Evolutionary conservation across 2,113 vertebrate species (phyloP).

Genomic region (Hymenochirus boettgeri): DNA sequence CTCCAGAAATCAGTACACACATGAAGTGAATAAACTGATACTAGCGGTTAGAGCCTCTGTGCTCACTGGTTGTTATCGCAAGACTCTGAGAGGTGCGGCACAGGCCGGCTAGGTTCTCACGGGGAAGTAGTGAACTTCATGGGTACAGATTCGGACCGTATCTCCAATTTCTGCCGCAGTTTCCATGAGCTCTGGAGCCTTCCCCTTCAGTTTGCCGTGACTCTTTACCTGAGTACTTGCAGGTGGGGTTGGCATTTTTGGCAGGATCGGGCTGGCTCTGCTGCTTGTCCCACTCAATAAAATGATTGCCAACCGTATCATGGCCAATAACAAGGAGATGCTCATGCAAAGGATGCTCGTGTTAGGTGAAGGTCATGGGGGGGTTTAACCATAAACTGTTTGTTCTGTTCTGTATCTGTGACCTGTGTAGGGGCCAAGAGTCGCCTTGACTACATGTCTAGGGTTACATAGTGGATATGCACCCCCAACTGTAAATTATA

Average conservation of each 20-base stretch:
- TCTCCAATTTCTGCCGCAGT: slow-evolving; percentile 82
- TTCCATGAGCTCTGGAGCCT: slow-evolving; percentile 94
- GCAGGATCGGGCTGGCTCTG: slow-evolving; percentile 77
- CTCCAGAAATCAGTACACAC: slow-evolving; percentile 78
- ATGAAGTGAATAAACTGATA: slow-evolving; percentile 72
- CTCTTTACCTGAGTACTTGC: slow-evolving; percentile 85
- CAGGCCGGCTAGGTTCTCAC: slow-evolving; percentile 57
- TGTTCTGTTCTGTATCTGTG: no score
- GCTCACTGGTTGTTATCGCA: slow-evolving; percentile 77
- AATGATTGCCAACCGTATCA: slow-evolving; percentile 76
- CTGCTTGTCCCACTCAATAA: slow-evolving; percentile 91
- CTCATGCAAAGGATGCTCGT: slow-evolving; percentile 79
- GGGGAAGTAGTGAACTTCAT: slow-evolving; percentile 89
- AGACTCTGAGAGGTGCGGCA: slow-evolving; percentile 72
- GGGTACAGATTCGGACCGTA: slow-evolving; percentile 79
- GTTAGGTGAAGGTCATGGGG: slow-evolving; percentile 76
- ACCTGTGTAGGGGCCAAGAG: no score
- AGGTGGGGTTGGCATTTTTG: slow-evolving; percentile 86
- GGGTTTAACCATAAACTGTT: no score
- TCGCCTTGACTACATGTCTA: no score
- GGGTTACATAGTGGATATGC: no score
- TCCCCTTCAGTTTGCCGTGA: slow-evolving; percentile 75
- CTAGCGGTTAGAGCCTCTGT: slow-evolving; percentile 72
- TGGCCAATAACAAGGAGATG: slow-evolving; percentile 79
- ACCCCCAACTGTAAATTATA: no score